phyloP scores from a whole-genome alignment of 92 coral and sea anemone genomes.

The Plumapathes pennacea region DNA sequence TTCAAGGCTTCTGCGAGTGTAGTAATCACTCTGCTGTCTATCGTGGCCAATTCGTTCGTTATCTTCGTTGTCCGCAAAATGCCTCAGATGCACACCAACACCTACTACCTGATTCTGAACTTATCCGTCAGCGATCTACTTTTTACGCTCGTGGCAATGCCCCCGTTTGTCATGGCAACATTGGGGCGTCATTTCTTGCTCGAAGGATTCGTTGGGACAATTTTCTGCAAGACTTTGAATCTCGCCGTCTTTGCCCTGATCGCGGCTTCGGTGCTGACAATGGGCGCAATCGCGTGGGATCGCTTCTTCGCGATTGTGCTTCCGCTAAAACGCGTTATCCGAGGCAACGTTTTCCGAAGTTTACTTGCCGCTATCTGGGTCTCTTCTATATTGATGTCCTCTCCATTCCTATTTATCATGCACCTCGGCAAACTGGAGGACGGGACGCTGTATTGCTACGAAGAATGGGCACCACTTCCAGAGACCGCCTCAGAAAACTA shows the following conservation, averaged over 20 bases:
- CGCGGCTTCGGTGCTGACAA: constrained; percentile 75
- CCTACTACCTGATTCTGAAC: constrained; percentile 65
- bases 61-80: constrained; percentile 54
- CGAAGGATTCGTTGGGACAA: constrained; percentile 24
- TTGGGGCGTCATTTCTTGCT: constrained; percentile 17
- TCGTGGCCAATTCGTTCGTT: constrained; percentile 56
- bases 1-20: too few relatives aligned
- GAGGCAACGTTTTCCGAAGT: constrained; percentile 28
- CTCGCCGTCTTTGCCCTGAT: constrained; percentile 49
- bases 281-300: constrained; percentile 77
- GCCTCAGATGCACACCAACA: constrained; percentile 57
- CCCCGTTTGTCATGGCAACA: constrained; percentile 32
- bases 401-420: constrained; percentile 60
- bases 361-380: constrained; percentile 61
- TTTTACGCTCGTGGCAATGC: constrained; percentile 54
- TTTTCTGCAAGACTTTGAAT: constrained; percentile 60
- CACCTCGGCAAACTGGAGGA: constrained; percentile 5
- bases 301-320: constrained; percentile 69
- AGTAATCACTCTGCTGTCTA: too few relatives aligned
- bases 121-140: constrained; percentile 62
- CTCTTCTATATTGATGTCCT: constrained; percentile 46
- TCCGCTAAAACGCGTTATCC: constrained; percentile 59
- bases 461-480: constrained; percentile 61
- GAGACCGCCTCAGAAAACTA: constrained; percentile 54
- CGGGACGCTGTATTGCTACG: constrained; percentile 39